Evolutionary conservation across 2,888 invertebrate genomes (phyloP).

Genomic region (Sympetrum striolatum): DNA sequence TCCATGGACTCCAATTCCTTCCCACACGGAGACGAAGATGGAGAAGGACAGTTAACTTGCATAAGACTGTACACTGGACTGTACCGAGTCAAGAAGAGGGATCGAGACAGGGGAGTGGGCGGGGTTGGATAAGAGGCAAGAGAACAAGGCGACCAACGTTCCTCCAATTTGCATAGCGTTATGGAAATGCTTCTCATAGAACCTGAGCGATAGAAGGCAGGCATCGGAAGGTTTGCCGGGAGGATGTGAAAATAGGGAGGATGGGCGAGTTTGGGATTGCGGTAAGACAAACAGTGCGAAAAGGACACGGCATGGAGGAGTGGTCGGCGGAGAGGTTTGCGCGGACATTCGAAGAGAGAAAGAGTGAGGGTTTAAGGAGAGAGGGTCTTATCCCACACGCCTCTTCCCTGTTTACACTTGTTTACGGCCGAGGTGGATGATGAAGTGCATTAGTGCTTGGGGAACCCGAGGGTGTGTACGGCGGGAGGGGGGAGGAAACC

Average conservation of each 20-base stretch:
- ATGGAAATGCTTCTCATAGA: slow-evolving; percentile 24
- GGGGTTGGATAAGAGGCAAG: background rate
- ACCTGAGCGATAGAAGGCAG: background rate
- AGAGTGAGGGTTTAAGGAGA: background rate
- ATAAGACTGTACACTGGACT: background rate
- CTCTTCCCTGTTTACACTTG: slow-evolving; percentile 23
- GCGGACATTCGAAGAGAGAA: background rate
- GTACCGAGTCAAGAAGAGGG: background rate
- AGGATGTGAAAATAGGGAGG: background rate
- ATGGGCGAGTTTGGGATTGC: background rate
- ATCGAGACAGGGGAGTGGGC: background rate
- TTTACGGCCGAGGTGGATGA: slow-evolving; percentile 38
- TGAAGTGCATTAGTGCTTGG: slow-evolving; percentile 14
- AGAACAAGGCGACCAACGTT: background rate
- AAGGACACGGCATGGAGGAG: background rate
- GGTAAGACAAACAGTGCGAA: background rate
- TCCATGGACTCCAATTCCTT: background rate
- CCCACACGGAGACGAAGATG: background rate
- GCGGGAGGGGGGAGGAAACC: background rate
- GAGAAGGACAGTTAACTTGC: background rate
- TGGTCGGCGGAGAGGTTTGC: background rate
- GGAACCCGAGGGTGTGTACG: background rate
- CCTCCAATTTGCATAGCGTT: slow-evolving; percentile 28
- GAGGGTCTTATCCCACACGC: background rate
- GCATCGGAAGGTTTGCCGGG: background rate